These are phyloP conservation scores for Oreochromis grahami DNA, from an alignment of 2,797 vertebrate genomes.

Conservation along the genomic window DNA sequence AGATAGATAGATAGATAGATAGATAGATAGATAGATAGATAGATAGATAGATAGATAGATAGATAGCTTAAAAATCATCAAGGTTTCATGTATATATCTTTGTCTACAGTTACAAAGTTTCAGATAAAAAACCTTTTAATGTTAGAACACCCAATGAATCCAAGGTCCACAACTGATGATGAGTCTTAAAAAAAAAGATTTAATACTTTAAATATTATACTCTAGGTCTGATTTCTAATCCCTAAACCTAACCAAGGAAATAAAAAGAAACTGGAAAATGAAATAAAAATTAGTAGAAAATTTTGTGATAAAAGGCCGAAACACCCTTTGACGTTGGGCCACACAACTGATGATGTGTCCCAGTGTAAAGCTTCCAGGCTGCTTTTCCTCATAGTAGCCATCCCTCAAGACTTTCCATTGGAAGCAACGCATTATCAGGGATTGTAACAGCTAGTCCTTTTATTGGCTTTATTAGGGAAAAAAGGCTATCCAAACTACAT, in stretches of 20 bases:
- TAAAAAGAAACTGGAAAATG: not conserved
- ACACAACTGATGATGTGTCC: not conserved
- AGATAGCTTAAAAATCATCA: too few relatives aligned
- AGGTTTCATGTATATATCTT: too few relatives aligned
- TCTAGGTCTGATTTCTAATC: not conserved
- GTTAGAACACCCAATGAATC: not conserved
- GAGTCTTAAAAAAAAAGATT: not conserved
- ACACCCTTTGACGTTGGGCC: not conserved
- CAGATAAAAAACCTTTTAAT: not conserved
- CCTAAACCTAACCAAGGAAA: not conserved
- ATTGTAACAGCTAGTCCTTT: not conserved
- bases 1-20: too few relatives aligned
- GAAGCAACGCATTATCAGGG: not conserved
- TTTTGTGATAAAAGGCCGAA: not conserved
- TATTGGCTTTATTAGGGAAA: not conserved
- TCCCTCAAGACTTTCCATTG: not conserved
- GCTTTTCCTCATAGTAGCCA: not conserved
- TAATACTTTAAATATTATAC: not conserved
- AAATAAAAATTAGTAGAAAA: accelerated
- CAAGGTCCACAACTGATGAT: not conserved
- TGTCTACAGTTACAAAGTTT: not conserved
- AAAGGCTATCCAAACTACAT: not conserved
- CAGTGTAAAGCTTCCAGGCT: not conserved
- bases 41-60: too few relatives aligned
- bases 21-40: too few relatives aligned